Evolutionary conservation across 2,113 vertebrate species (phyloP), one percentile per base, ranked within the genome.

Genomic region (Carassius auratus): DNA sequence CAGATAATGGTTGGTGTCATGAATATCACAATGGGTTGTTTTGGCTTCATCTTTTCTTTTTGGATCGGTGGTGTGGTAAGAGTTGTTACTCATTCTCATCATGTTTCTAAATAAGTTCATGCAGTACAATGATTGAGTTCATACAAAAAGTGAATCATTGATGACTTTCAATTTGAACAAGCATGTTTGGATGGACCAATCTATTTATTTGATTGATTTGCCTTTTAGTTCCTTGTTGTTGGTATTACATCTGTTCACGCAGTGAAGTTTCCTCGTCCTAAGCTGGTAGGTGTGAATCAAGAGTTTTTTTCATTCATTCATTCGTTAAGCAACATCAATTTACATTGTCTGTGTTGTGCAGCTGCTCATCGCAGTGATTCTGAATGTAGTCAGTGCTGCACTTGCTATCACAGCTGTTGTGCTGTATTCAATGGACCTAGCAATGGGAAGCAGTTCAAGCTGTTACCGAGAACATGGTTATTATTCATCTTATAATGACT

Each of bases 1-100:
- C 93, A 94, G 62, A 92, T 94, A 1, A 87, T 94, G 90, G 50
- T 91, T 8, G 94, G 93, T 15, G 45, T 92, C 12, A 73, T 93
- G 38, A 90, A 90, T 78, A 85, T 94, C 8, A 89, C 87, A 13
- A 19, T 91, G 0, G 92, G 90, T 6, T 79, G 19, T 61, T 79
- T 42, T 17, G 33, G 55, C 10, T n/a, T 5, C 17, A 0, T 0
- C 4, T 86, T 23, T 38, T 83, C 88, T 7, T 48, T 61, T 71
- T 94, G 92, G 92, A 8, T 91, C 0, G 92, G 93, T 14, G 48
- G 1, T 55, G 0, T 93, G 86, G 93, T 94, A 83, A 93, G 92
- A 76, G 5, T 19, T 55, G n/a, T 19, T 61, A 59, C 19, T 76
- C 17, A 57, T 77, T 33, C 50, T 77, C 26, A 19, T 36, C 4